Evolutionary conservation across 2,888 invertebrate species (phyloP), one percentile per base, ranked within the genome.

Genomic region (Chironomus riparius): DNA sequence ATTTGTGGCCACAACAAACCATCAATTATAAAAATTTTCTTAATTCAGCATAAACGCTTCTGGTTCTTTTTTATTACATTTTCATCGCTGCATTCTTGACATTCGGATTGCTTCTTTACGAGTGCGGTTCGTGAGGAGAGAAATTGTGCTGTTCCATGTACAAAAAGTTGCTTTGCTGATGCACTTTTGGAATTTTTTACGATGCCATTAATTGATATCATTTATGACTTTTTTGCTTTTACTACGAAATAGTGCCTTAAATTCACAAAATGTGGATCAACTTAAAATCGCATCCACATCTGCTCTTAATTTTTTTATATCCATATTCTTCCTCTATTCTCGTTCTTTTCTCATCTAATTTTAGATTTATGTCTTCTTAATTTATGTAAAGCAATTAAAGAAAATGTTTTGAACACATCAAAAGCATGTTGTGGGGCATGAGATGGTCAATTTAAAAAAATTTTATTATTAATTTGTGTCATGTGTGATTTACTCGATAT

Each of bases 1-100:
- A 24, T 71, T 71, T 71, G 50, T 50, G 50, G 71, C 24, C 71
- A 71, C 21, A 71, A 71, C 71, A 71, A 71, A 71, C 71, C 71
- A 71, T 71, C 71, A 71, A 71, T 71, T 71, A 47, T 50, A 70
- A 70, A 21, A 56, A 18, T 24, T 3, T 65, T 65, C 65, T 65
- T 65, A 21, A 65, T 65, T 65, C 65, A 65, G 24, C 65, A 65
- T 65, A 65, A 65, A 22, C 21, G 22, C 21, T 65, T 65, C 22
- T 65, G 65, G 65, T 65, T 65, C n/a, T 65, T 65, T 18, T 18
- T 56, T 65, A n/a, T 15, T 18, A 18, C 15, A 15, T 56, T 56
- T 56, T 56, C 18, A 50, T 50, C 38, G 38, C 38, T 38, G 38
- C 50, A 15, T 15, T 13, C 50, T 50, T 50, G 50, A 38, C 38